phyloP scores from a whole-genome alignment of 2,113 vertebrate genomes.

The Ardeotis arabs region DNA sequence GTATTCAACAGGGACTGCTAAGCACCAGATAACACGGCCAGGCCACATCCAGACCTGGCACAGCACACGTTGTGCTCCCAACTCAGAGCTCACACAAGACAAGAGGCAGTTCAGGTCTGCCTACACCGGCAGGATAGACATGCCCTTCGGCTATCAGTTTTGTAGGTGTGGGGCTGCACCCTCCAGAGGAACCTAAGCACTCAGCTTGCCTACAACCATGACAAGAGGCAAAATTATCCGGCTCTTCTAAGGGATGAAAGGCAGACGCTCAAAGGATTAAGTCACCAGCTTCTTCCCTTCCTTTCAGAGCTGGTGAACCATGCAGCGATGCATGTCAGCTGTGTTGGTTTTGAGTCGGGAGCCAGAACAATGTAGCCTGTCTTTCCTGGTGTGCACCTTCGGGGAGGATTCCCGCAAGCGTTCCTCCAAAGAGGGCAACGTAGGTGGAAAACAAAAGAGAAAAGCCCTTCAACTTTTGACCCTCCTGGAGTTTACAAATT shows the following conservation, averaged over 20 bases:
- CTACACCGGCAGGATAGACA: background rate
- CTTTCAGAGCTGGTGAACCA: slow-evolving; percentile 38
- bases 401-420: background rate
- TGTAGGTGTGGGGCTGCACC: slow-evolving; percentile 21
- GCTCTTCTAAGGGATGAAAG: slow-evolving; percentile 24
- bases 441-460: slow-evolving; percentile 6
- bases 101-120: background rate
- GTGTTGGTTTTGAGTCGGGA: slow-evolving; percentile 7
- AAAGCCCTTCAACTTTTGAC: slow-evolving; percentile 55
- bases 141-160: slow-evolving; percentile 21
- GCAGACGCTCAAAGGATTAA: slow-evolving; percentile 7
- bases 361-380: background rate
- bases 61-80: background rate
- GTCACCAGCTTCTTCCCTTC: slow-evolving; percentile 11
- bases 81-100: background rate
- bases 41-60: background rate
- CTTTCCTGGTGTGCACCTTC: background rate
- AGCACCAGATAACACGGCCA: background rate
- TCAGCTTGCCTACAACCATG: background rate
- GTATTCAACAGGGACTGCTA: background rate
- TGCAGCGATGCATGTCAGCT: background rate
- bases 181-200: background rate
- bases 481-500: slow-evolving; percentile 2
- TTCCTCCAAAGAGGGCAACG: background rate
- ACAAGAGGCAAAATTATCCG: slow-evolving; percentile 4